Evolutionary conservation across 2,797 vertebrate species (phyloP), one percentile per base, ranked within the genome.

Genomic region (Arrhamphus sclerolepis): DNA sequence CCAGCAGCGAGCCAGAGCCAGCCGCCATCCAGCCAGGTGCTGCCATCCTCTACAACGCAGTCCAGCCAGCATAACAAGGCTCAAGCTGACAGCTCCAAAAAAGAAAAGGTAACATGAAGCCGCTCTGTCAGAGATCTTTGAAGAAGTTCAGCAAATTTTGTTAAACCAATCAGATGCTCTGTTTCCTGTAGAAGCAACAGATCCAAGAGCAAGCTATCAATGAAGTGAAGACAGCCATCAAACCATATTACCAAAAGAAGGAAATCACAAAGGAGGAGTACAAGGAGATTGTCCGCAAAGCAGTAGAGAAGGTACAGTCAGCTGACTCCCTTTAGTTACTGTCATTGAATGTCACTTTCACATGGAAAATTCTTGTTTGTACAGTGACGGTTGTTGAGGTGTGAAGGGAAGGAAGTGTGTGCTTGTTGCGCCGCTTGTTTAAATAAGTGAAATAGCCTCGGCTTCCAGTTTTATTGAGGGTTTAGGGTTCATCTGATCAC

Each of bases 261-360:
- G 97, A 99, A 71, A 97, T 99, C 91, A 95, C 95, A 11, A 99
- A 99, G 91, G 97, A 98, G 47, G 97, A 98, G 69, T 98, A 99
- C 80, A 99, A 99, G 82, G 97, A 99, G 85, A 99, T 99, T 7
- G 97, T 98, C 47, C 94, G 96, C 81, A 99, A 99, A 92, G 97
- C 97, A 38, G 97, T 99, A 14, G 97, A 98, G 85, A 98, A 99
- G 89, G 97, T 98, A 38, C 13, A 26, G 34, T 29, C 34, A 38
- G 1, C 34, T 14, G 34, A 11, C 14, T 16, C 28, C 28, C 28
- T 7, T 29, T 29, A 29, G 31, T 34, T 34, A 26, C 24, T n/a
- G n/a, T n/a, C n/a, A n/a, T n/a, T n/a, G n/a, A n/a, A n/a, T n/a
- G n/a, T n/a, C n/a, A n/a, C n/a, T n/a, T n/a, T n/a, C n/a, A n/a